Evolutionary conservation across 2,888 invertebrate genomes (phyloP), one percentile per base, ranked within the genome.

Genomic region (Drosophila mayaguana): DNA sequence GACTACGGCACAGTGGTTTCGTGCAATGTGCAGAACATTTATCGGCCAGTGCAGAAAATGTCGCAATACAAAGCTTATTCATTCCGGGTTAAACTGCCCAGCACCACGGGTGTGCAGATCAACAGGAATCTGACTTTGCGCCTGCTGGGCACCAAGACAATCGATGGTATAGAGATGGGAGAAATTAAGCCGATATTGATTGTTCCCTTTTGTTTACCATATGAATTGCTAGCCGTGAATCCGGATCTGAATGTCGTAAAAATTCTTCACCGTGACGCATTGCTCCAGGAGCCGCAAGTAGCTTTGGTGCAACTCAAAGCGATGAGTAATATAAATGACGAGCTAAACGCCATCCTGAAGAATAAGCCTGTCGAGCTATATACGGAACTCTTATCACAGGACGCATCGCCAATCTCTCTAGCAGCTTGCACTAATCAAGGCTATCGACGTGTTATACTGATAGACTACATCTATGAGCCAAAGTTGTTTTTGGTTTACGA

Each of bases 401-500:
- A 60, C 0, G 28, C 32, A 11, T 18, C 9, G n/a, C 43, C 56
- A 3, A 55, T 60, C 8, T 66, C 55, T 57, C 9, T 86, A 46
- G 81, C 84, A n/a, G 74, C 84, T 3, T 65, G 38, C 18, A 78
- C 63, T 5, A 18, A 70, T 0, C 1, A 48, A 1, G 85, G 75
- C 28, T 86, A 54, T 57, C 75, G 85, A 0, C 84, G 85, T 2
- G 87, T 72, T 7, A 28, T 78, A 9, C 18, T 86, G 32, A 32
- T 86, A 0, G 85, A 81, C 48, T 68, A 32, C 5, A 57, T 84
- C 0, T 46, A 64, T 14, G 2, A 65, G 14, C 59, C 72, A 0
- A 14, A 22, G 6, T 53, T 50, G 2, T 69, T 22, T 22, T 78
- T 86, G 53, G 73, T 86, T 14, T 86, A 89, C 25, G 73, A 84